phyloP scores from a whole-genome alignment of 2,797 vertebrate species.

The Pseudochirops cupreus region DNA sequence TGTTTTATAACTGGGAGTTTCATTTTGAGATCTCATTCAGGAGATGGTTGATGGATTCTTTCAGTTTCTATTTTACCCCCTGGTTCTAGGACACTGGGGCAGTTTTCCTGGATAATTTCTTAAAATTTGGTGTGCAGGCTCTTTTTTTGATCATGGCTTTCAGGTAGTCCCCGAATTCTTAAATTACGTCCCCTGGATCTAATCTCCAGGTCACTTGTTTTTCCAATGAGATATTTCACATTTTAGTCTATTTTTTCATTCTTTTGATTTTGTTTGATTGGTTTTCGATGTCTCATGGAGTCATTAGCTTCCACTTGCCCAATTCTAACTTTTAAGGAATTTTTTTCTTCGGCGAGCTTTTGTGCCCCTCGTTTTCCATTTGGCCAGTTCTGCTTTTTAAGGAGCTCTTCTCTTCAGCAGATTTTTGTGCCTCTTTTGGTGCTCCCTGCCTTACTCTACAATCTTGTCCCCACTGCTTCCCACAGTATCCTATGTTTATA shows the following conservation, averaged over 20 bases:
- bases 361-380: too few relatives aligned
- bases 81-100: neutral
- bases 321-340: too few relatives aligned
- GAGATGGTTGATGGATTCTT: neutral
- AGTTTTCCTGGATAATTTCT: neutral
- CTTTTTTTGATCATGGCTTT: neutral
- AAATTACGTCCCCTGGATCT: neutral
- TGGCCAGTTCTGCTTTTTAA: too few relatives aligned
- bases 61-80: neutral
- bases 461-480: too few relatives aligned
- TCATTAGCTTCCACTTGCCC: too few relatives aligned
- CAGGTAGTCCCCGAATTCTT: neutral
- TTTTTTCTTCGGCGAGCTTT: too few relatives aligned
- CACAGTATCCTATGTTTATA: too few relatives aligned
- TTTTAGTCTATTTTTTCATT: neutral
- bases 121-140: neutral
- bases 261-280: neutral
- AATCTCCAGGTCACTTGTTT: neutral
- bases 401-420: too few relatives aligned
- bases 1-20: neutral
- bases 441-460: too few relatives aligned
- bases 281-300: neutral
- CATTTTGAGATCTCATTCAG: neutral
- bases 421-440: too few relatives aligned
- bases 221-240: neutral